Evolutionary conservation across 1,140 invertebrate species (phyloP).

Genomic region (Papilio glaucus): DNA sequence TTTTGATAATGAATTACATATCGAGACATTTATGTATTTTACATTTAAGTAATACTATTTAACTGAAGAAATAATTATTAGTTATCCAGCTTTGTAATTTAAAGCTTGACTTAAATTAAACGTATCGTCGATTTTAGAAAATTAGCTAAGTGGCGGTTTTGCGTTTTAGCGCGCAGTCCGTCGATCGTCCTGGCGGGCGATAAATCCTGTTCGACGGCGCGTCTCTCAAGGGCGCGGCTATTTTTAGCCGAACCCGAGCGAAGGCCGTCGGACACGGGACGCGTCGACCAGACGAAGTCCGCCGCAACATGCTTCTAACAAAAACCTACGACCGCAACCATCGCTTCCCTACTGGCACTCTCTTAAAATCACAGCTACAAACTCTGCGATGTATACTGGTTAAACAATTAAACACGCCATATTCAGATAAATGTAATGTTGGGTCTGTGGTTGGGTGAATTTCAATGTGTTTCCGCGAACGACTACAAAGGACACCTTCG

Average conservation of each 20-base stretch:
- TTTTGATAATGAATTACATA: too few relatives aligned
- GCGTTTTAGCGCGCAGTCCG: conserved; percentile 34
- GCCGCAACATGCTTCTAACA: neutral
- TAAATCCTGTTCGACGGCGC: conserved; percentile 79
- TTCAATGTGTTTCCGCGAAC: conserved; percentile 48
- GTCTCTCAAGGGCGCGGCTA: conserved; percentile 72
- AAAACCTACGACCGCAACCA: conserved; percentile 28
- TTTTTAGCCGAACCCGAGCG: conserved; percentile 70
- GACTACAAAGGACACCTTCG: conserved; percentile 40
- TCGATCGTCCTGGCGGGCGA: conserved; percentile 52
- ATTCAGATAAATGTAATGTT: conserved; percentile 8
- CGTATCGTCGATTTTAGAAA: neutral
- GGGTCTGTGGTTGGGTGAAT: conserved; percentile 39
- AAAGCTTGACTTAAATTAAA: neutral
- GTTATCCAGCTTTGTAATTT: neutral
- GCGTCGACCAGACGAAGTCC: conserved; percentile 34
- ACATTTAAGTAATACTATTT: neutral
- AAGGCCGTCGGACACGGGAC: conserved; percentile 61
- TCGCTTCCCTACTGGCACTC: conserved; percentile 17
- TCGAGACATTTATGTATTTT: too few relatives aligned
- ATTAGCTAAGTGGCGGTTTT: neutral
- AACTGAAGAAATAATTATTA: too few relatives aligned
- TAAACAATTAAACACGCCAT: conserved; percentile 18
- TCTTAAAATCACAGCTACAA: neutral
- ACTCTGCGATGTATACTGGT: conserved; percentile 8